A percentile compares a stretch with the other conserved stretches of the same genome.
Evolutionary conservation across 2,888 invertebrate genomes (phyloP).

Genomic region (Galerucella pusilla): DNA sequence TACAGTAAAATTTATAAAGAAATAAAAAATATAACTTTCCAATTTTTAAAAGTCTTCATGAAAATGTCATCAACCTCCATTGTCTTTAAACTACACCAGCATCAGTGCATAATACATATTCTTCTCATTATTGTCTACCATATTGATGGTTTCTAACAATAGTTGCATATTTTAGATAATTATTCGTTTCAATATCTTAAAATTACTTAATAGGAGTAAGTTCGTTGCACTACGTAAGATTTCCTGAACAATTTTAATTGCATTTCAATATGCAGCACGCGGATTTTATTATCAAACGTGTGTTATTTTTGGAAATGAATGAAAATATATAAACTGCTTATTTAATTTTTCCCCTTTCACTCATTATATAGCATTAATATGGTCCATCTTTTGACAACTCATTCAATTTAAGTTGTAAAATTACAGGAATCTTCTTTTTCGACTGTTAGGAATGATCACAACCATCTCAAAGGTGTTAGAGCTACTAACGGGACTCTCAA

Average conservation of each 20-base stretch:
- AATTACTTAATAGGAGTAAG: background rate
- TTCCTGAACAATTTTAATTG: conserved; percentile 5
- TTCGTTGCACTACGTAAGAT: background rate
- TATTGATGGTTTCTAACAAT: conserved; percentile 25
- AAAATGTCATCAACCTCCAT: conserved; percentile 29
- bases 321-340: too few species aligned
- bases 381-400: too few species aligned
- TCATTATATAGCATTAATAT: too few species aligned
- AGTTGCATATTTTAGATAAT: conserved; percentile 15
- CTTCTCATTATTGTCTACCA: conserved; percentile 31
- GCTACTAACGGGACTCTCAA: too few species aligned
- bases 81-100: background rate
- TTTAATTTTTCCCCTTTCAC: too few species aligned
- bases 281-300: too few species aligned
- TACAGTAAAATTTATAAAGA: background rate
- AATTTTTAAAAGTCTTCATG: background rate
- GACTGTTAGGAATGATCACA: too few species aligned
- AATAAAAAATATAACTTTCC: background rate
- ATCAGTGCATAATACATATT: conserved; percentile 15
- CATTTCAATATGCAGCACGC: too few species aligned
- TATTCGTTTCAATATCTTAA: background rate
- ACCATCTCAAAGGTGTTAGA: too few species aligned
- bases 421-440: too few species aligned
- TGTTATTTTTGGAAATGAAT: too few species aligned
- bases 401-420: too few species aligned